Conservation (phyloP, 2,888 invertebrate genomes). For the Acrobeloides nanus region DNA sequence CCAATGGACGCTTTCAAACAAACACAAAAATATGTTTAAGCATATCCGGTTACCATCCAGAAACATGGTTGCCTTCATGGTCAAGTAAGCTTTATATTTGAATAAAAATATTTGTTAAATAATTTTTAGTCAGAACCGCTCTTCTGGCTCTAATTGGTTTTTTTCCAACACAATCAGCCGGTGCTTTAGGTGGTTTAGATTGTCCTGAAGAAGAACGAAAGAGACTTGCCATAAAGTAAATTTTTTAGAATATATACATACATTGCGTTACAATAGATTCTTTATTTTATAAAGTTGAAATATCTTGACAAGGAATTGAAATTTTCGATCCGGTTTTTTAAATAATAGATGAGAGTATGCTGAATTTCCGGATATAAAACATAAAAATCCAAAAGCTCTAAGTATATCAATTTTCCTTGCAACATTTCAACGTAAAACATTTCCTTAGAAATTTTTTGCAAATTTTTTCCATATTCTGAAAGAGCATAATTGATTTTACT, state of each 20-base stretch:
- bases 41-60: conserved; percentile 92
- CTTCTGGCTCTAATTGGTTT: conserved; percentile 83
- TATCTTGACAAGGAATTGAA: background rate
- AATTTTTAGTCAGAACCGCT: conserved; percentile 70
- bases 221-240: conserved; percentile 68
- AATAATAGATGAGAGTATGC: too few species aligned
- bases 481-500: too few species aligned
- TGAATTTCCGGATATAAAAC: too few species aligned
- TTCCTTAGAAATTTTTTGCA: conserved; percentile 1
- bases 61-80: conserved; percentile 96
- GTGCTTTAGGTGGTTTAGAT: conserved; percentile 82
- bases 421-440: too few species aligned
- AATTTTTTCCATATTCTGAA: conserved; percentile 4
- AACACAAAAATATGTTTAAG: conserved; percentile 90
- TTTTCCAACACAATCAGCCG: conserved; percentile 81
- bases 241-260: conserved; percentile 4
- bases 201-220: conserved; percentile 77
- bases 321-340: background rate
- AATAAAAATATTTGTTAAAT: background rate
- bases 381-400: too few species aligned
- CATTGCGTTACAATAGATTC: background rate
- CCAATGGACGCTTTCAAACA: conserved; percentile 84
- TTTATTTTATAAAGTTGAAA: background rate
- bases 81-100: conserved; percentile 62
- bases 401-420: too few species aligned